Conservation (phyloP, 2,888 invertebrate genomes). For the Cheilosia soror region DNA sequence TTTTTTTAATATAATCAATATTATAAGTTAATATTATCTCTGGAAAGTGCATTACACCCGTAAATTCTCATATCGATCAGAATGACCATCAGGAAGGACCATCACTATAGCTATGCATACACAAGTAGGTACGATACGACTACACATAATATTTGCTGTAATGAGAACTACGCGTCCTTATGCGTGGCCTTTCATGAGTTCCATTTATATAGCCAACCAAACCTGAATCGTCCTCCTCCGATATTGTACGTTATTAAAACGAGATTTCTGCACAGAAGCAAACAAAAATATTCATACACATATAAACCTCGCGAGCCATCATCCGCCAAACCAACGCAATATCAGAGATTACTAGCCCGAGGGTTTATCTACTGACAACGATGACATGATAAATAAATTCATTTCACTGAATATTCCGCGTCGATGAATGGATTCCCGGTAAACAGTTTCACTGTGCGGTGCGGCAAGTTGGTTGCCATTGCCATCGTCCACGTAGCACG, state of each 20-base stretch:
- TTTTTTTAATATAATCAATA: neutral
- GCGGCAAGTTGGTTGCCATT: neutral
- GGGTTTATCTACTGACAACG: conserved; percentile 43
- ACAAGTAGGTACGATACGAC: neutral
- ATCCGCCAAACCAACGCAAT: conserved; percentile 42
- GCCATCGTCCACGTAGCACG: neutral
- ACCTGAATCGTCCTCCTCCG: neutral
- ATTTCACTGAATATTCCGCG: conserved; percentile 52
- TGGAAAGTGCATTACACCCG: neutral
- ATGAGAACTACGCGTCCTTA: neutral
- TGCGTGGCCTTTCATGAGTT: neutral
- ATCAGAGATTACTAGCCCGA: conserved; percentile 43
- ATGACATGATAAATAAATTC: conserved; percentile 60
- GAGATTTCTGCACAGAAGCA: conserved; percentile 22
- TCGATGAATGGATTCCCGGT: conserved; percentile 38
- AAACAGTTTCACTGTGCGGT: conserved; percentile 11
- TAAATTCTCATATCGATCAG: neutral
- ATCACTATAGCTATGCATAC: too few relatives aligned
- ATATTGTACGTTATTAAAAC: conserved; percentile 9
- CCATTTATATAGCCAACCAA: neutral
- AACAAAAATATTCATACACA: conserved; percentile 20
- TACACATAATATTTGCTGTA: neutral
- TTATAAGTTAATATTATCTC: neutral
- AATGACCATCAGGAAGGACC: neutral
- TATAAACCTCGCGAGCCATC: neutral